Evolutionary conservation across 2,888 invertebrate genomes (phyloP).

Genomic region (Drosophila putrida): DNA sequence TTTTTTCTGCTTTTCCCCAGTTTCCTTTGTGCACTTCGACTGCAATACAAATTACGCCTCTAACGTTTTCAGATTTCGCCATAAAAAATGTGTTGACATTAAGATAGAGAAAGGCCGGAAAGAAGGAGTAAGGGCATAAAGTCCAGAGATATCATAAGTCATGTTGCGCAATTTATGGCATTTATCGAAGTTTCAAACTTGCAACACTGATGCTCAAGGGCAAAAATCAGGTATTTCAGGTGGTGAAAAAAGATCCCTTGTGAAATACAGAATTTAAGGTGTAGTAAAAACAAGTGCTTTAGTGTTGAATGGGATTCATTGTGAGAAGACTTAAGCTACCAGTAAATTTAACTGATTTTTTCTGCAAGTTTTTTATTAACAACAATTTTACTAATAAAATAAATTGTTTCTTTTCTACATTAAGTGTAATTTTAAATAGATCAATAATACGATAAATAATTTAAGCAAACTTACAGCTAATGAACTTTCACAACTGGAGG

Average conservation of each 20-base stretch:
- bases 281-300: neutral
- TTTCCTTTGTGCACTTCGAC: constrained; percentile 21
- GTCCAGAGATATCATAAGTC: constrained; percentile 51
- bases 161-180: constrained; percentile 59
- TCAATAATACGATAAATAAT: neutral
- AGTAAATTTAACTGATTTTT: too few relatives aligned
- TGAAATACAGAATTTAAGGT: neutral
- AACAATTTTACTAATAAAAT: too few relatives aligned
- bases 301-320: too few relatives aligned
- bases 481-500: neutral
- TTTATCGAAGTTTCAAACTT: constrained; percentile 53
- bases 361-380: too few relatives aligned
- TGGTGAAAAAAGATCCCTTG: neutral
- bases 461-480: neutral
- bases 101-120: neutral
- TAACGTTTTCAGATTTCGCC: constrained; percentile 36
- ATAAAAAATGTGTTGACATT: constrained; percentile 61
- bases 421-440: too few relatives aligned
- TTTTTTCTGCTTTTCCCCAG: neutral
- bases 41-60: constrained; percentile 23
- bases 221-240: constrained; percentile 22
- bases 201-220: constrained; percentile 17
- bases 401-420: too few relatives aligned
- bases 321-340: too few relatives aligned
- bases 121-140: neutral